A percentile compares a stretch with the other conserved stretches of the same genome.
Evolutionary conservation across 2,888 invertebrate genomes (phyloP).

Genomic region (Erebia ligea): DNA sequence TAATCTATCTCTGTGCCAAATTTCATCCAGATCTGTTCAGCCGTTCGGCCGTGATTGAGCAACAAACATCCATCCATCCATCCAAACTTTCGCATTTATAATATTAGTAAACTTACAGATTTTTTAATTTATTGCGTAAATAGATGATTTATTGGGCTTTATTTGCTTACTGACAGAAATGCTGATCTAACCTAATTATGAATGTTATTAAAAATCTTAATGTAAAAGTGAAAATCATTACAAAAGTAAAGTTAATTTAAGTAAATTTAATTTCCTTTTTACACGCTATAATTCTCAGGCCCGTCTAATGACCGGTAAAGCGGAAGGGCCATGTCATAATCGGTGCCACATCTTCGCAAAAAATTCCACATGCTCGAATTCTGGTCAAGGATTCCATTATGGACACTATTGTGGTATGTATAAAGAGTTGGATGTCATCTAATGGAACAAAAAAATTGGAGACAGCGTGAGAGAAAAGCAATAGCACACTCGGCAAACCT

Average conservation of each 20-base stretch:
- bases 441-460: slow-evolving; percentile 53
- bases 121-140: too few relatives aligned
- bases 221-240: not conserved
- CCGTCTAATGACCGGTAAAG: slow-evolving; percentile 46
- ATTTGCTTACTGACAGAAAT: too few relatives aligned
- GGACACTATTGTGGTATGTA: slow-evolving; percentile 54
- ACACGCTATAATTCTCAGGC: slow-evolving; percentile 23
- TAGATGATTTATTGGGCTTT: too few relatives aligned
- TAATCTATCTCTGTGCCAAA: too few relatives aligned
- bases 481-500: slow-evolving; percentile 35
- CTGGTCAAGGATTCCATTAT: slow-evolving; percentile 79
- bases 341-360: slow-evolving; percentile 11
- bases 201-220: not conserved
- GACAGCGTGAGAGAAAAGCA: slow-evolving; percentile 76
- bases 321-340: slow-evolving; percentile 48
- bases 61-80: too few relatives aligned
- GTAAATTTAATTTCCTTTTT: slow-evolving; percentile 7
- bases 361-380: slow-evolving; percentile 57
- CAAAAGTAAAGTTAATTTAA: not conserved
- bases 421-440: slow-evolving; percentile 76
- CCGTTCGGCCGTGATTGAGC: too few relatives aligned
- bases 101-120: too few relatives aligned
- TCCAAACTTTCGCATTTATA: too few relatives aligned
- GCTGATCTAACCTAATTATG: too few relatives aligned
- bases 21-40: too few relatives aligned